Conservation (phyloP, 53 echinoderm and acorn worm species). For the Echinarachnius parma region DNA sequence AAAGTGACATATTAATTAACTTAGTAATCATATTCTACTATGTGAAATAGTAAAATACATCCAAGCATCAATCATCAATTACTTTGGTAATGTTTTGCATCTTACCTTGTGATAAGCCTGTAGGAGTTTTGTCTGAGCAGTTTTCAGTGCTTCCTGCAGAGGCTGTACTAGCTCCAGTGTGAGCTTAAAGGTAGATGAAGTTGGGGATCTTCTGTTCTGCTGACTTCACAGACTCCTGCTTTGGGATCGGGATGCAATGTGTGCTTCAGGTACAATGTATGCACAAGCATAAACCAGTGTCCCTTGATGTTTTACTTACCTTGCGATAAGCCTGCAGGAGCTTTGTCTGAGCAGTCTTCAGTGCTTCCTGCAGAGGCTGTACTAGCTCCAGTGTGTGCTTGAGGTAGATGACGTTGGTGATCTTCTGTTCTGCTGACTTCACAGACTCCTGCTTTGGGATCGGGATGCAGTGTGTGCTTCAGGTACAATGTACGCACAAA, state of each 20-base stretch:
- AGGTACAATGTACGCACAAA: too few species aligned
- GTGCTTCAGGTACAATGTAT: too few species aligned
- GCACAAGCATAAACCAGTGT: too few species aligned
- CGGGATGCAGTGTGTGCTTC: too few species aligned
- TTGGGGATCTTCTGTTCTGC: conserved; percentile 86
- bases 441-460: conserved; percentile 93
- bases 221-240: conserved; percentile 83
- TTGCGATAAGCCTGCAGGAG: conserved; percentile 78
- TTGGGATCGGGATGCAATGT: conserved; percentile 93
- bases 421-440: conserved; percentile 81
- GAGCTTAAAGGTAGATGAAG: conserved; percentile 90
- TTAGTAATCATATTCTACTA: too few species aligned
- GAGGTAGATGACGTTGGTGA: conserved; percentile 86
- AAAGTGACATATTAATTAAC: too few species aligned
- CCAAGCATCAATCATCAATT: too few species aligned
- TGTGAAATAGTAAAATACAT: too few species aligned
- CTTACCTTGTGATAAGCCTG: conserved; percentile 81
- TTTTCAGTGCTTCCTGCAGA: conserved; percentile 62
- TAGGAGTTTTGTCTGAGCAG: conserved; percentile 66
- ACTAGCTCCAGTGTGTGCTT: conserved; percentile 91
- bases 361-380: conserved; percentile 63
- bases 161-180: conserved; percentile 81
- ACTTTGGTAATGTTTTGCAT: too few species aligned
- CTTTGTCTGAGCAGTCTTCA: conserved; percentile 64
- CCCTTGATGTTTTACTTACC: too few species aligned